A percentile compares a stretch with the other conserved stretches of the same genome.
phyloP scores from a whole-genome alignment of 2,797 vertebrate genomes.

The Huso huso region DNA sequence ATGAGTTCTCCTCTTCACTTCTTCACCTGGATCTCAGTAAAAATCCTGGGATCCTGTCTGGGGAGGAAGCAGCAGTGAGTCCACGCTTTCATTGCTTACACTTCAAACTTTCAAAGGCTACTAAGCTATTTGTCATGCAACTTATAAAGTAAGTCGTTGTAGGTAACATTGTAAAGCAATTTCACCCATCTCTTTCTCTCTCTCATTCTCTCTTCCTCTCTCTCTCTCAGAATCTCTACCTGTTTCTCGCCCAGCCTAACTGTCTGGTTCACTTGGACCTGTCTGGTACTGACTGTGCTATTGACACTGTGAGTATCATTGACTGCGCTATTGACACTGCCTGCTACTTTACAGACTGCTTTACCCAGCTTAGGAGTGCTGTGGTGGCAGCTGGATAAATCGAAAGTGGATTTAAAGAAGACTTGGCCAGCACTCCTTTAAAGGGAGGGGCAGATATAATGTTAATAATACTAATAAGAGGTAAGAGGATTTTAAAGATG shows the following conservation, averaged over 20 bases:
- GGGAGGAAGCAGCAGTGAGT: conserved; percentile 80
- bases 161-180: too few species aligned
- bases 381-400: too few species aligned
- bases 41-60: conserved; percentile 77
- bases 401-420: too few species aligned
- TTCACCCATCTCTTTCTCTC: not conserved
- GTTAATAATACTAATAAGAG: too few species aligned
- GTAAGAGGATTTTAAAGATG: too few species aligned
- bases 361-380: too few species aligned
- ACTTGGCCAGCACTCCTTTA: too few species aligned
- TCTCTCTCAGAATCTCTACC: conserved; percentile 70
- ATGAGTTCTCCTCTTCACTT: conserved; percentile 80
- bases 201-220: not conserved
- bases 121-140: too few species aligned
- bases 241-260: conserved; percentile 85
- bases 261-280: conserved; percentile 80
- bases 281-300: conserved; percentile 77
- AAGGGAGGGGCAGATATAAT: too few species aligned
- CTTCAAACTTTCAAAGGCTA: not conserved
- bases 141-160: too few species aligned
- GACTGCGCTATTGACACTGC: not conserved
- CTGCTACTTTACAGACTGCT: too few species aligned
- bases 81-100: not conserved
- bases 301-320: conserved; percentile 62
- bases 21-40: conserved; percentile 82